Conservation (phyloP, 1,140 invertebrate species). For the Liolophura sinensis region DNA sequence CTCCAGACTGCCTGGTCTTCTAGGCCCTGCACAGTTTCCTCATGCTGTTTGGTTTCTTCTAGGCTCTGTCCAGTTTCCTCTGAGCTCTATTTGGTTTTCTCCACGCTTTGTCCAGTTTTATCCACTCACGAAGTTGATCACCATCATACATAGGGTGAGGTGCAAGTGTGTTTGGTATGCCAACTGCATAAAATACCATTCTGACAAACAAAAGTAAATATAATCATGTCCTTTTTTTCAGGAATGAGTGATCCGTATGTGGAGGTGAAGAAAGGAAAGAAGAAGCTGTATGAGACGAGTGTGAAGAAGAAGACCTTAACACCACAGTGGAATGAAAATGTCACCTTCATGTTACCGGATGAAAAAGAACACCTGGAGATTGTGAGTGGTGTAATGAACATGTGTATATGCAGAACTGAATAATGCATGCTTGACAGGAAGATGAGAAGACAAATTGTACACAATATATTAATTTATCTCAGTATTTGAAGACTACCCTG, state of each 20-base stretch:
- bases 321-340: constrained; percentile 65
- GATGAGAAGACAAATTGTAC: background rate
- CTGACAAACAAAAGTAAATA: background rate
- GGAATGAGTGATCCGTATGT: constrained; percentile 66
- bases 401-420: too few species aligned
- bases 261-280: constrained; percentile 62
- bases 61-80: too few species aligned
- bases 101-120: too few species aligned
- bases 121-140: too few species aligned
- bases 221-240: constrained; percentile 12
- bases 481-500: too few species aligned
- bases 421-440: too few species aligned
- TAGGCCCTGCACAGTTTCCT: too few species aligned
- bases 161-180: background rate
- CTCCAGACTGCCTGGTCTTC: too few species aligned
- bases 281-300: constrained; percentile 63
- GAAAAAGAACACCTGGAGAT: constrained; percentile 59
- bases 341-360: constrained; percentile 61
- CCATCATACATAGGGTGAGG: too few species aligned
- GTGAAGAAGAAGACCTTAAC: constrained; percentile 66
- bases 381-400: constrained; percentile 45
- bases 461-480: too few species aligned
- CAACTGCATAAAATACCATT: background rate
- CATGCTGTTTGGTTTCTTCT: too few species aligned
- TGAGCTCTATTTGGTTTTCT: too few species aligned